Percentiles rank a stretch among this genome's conserved stretches.
phyloP scores from a whole-genome alignment of 2,888 invertebrate species.

The Pollenia angustigena region DNA sequence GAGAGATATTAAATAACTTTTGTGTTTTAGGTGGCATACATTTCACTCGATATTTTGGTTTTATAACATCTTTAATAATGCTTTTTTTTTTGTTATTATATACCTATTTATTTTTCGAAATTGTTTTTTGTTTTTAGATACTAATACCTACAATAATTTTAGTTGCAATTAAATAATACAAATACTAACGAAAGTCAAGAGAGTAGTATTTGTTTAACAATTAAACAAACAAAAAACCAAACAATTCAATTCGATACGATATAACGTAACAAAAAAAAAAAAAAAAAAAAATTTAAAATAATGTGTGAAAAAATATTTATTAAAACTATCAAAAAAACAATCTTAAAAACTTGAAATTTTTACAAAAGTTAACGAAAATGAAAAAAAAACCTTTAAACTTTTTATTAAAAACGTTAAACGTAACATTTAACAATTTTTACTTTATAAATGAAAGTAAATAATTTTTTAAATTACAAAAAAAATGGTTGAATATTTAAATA shows the following conservation, averaged over 20 bases:
- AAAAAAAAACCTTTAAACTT: constrained; percentile 6
- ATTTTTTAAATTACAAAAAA: constrained; percentile 16
- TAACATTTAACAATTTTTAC: neutral
- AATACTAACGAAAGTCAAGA: constrained; percentile 44
- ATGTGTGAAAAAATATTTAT: constrained; percentile 39
- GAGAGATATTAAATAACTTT: constrained; percentile 41
- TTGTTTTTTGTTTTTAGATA: constrained; percentile 25
- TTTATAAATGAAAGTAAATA: constrained; percentile 43
- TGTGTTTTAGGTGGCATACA: constrained; percentile 12
- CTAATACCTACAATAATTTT: neutral
- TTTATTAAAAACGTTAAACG: neutral
- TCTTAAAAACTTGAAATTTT: constrained; percentile 5
- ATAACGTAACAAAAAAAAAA: neutral
- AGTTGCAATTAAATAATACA: constrained; percentile 48
- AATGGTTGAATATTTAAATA: neutral
- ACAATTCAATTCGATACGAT: constrained; percentile 19
- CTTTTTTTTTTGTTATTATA: constrained; percentile 4
- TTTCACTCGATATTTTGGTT: neutral
- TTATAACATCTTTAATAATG: neutral
- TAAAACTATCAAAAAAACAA: constrained; percentile 25
- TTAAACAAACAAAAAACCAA: constrained; percentile 1
- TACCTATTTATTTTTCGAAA: constrained; percentile 5
- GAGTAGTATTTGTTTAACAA: constrained; percentile 17
- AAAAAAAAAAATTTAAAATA: neutral
- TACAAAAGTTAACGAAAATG: constrained; percentile 24